Percentiles rank a stretch among this genome's conserved stretches.
These are phyloP conservation scores for Oxystoma pomonae DNA, from an alignment of 2,888 invertebrate species.

Conservation along the genomic window DNA sequence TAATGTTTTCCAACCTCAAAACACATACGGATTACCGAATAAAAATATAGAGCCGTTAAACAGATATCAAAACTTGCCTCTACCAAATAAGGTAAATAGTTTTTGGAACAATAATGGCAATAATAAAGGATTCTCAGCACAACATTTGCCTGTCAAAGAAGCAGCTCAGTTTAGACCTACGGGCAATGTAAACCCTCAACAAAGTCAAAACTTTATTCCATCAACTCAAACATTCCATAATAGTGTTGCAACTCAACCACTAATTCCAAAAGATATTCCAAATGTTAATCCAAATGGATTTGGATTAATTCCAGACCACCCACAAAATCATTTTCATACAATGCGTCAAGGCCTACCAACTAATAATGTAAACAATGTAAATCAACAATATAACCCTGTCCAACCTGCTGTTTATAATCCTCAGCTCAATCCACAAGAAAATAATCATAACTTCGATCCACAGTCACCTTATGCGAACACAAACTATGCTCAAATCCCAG, in stretches of 20 bases:
- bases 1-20: constrained; percentile 12
- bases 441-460: constrained; percentile 6
- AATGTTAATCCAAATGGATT: not conserved
- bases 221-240: not conserved
- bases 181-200: too few species aligned
- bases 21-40: constrained; percentile 15
- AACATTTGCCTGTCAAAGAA: constrained; percentile 23
- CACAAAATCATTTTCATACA: not conserved
- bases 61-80: not conserved
- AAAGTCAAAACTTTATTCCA: not conserved
- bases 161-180: constrained; percentile 14
- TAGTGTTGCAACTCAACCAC: too few species aligned
- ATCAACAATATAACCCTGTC: not conserved
- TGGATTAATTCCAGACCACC: not conserved
- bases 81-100: not conserved
- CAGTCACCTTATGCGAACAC: constrained; percentile 4
- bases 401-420: not conserved
- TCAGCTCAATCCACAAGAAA: not conserved
- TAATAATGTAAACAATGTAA: not conserved
- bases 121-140: constrained; percentile 10
- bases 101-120: not conserved
- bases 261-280: not conserved
- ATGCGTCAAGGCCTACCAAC: not conserved
- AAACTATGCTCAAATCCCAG: not conserved
- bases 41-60: not conserved